Evolutionary conservation across 2,888 invertebrate species (phyloP).

Genomic region (Stenoptilia bipunctidactyla): DNA sequence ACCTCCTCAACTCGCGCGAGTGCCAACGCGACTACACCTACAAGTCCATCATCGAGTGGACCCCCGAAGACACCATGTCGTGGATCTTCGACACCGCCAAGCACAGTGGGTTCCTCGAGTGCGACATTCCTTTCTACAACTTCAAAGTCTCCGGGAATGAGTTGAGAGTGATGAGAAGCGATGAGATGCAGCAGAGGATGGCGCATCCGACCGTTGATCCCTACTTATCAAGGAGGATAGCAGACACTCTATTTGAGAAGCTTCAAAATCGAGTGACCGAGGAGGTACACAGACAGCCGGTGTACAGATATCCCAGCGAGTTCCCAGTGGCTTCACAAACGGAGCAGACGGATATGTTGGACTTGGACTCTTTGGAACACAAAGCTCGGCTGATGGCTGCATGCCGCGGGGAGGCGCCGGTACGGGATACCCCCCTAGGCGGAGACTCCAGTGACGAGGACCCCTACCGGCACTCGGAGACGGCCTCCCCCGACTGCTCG

Average conservation of each 20-base stretch:
- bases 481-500: conserved; percentile 50
- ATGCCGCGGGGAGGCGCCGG: neutral
- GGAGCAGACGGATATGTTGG: neutral
- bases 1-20: conserved; percentile 43
- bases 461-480: too few relatives aligned
- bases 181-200: conserved; percentile 46
- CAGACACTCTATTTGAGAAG: conserved; percentile 43
- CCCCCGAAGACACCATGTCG: conserved; percentile 65
- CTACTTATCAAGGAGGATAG: conserved; percentile 33
- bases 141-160: conserved; percentile 48
- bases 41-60: conserved; percentile 68
- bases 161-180: conserved; percentile 41
- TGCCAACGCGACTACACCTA: conserved; percentile 60
- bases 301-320: conserved; percentile 31
- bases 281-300: conserved; percentile 32
- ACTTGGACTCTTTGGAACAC: too few relatives aligned
- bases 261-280: conserved; percentile 44
- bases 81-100: conserved; percentile 61
- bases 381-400: neutral
- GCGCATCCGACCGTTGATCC: conserved; percentile 39
- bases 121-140: conserved; percentile 51
- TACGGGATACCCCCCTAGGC: too few relatives aligned
- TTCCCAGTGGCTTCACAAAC: neutral
- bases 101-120: conserved; percentile 36
- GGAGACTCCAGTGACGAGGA: too few relatives aligned